A percentile compares a stretch with the other conserved stretches of the same genome.
Conservation (phyloP, 2,113 vertebrate genomes). For the Oophaga pumilio region DNA sequence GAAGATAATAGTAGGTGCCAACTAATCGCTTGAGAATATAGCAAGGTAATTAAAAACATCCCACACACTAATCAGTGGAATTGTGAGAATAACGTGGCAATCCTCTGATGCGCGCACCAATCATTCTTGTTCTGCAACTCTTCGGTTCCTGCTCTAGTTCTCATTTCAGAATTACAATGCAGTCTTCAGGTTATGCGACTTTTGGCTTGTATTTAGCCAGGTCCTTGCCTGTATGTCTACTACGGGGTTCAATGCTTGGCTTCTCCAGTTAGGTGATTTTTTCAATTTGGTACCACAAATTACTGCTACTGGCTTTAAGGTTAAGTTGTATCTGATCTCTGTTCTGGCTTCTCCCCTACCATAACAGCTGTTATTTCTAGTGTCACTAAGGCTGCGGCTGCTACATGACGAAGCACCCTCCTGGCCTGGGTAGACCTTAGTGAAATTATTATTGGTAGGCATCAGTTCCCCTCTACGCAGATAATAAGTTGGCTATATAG, state of each 20-base stretch:
- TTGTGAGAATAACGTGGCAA: not conserved
- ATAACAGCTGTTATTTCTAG: no score
- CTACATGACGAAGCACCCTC: no score
- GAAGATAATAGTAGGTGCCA: not conserved
- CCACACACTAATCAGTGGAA: not conserved
- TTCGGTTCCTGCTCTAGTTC: not conserved
- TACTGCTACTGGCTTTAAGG: no score
- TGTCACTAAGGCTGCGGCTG: no score
- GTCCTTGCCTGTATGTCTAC: not conserved
- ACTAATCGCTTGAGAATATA: not conserved
- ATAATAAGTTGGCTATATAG: no score
- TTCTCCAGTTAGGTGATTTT: no score
- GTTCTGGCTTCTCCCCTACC: not conserved
- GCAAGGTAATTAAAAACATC: not conserved
- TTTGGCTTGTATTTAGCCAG: not conserved
- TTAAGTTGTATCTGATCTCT: not conserved
- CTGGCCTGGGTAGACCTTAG: no score
- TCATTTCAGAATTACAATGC: not conserved
- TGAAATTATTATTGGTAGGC: no score
- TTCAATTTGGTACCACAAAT: no score
- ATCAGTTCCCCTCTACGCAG: no score
- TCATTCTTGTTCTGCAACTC: not conserved
- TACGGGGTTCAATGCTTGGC: not conserved
- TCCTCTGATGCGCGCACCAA: not conserved
- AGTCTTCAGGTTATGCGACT: not conserved